phyloP scores from a whole-genome alignment of 2,888 invertebrate species.

The Agriopis leucophaearia region DNA sequence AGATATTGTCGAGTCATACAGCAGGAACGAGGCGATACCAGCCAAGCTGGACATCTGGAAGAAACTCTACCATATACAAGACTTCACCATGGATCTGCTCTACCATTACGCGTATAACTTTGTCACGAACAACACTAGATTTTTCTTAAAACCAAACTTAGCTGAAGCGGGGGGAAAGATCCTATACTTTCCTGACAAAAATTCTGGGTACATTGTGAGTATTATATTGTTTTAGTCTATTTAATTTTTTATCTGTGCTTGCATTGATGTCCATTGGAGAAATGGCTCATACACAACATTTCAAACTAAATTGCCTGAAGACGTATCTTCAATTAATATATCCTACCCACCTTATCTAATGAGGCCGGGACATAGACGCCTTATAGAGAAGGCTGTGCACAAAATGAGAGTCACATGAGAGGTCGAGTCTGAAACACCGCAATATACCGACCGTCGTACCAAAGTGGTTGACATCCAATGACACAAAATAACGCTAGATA shows the following conservation, averaged over 20 bases:
- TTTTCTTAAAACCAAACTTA: constrained; percentile 89
- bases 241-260: background rate
- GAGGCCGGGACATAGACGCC: too few relatives aligned
- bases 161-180: constrained; percentile 90
- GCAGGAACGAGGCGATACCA: constrained; percentile 83
- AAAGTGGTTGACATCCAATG: too few relatives aligned
- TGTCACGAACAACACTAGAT: constrained; percentile 88
- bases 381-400: too few relatives aligned
- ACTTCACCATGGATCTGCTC: constrained; percentile 87
- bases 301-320: too few relatives aligned
- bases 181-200: constrained; percentile 87
- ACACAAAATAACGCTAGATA: too few relatives aligned
- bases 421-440: too few relatives aligned
- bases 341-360: too few relatives aligned
- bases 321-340: too few relatives aligned
- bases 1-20: constrained; percentile 87
- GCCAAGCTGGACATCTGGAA: constrained; percentile 88
- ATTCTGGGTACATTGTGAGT: constrained; percentile 88
- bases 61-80: constrained; percentile 87
- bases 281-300: too few relatives aligned
- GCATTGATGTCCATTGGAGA: background rate
- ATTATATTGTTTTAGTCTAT: background rate
- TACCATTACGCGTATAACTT: constrained; percentile 88
- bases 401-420: too few relatives aligned
- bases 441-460: too few relatives aligned